Base-by-base conservation (phyloP, 1,140 invertebrate genomes). In the Hypothenemus hampei region DNA sequence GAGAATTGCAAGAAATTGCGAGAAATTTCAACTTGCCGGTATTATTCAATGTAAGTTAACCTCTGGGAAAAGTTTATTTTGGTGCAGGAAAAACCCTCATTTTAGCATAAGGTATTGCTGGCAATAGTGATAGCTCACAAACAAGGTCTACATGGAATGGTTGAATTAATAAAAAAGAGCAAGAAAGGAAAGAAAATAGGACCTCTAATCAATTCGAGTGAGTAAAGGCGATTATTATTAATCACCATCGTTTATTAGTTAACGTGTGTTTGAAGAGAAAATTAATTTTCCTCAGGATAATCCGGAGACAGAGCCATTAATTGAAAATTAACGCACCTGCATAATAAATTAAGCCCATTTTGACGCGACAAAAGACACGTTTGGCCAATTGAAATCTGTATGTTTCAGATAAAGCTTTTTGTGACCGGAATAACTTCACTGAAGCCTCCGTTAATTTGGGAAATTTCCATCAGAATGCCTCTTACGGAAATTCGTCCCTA, bases 91-190 rank as follows among this genome's bases (percentile, higher is more conserved):
- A 18, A 37, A 37, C 11, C 2, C 16, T 37, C 16, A 7, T 48
- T 48, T 48, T 20, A 48, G 46, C 46, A 48, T 19, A 48, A 48
- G n/a, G 33, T 48, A 13, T n/a, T 48, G 15, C 29, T 48, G 3
- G 46, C 46, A 6, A n/a, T 35, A 39, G 29, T 48, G 15, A 48
- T 48, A n/a, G 29, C 46, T 13, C 35, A 48, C 5, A 36, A 20
- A 23, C 29, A 48, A 36, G 21, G 26, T 35, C 46, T 29, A 1
- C 6, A 37, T n/a, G 46, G 36, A 6, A 48, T 48, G 11, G 46
- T 48, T 2, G 23, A 48, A 13, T 5, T 48, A 3, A 48, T 48
- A 18, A 7, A 13, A 29, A 16, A 8, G 16, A 45, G 6, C 26
- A 29, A 29, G 6, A 29, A 29, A 29, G 6, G n/a, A 29, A n/a